These are phyloP conservation scores for Dolichopus griseipennis DNA, from an alignment of 2,888 invertebrate genomes.

Conservation along the genomic window DNA sequence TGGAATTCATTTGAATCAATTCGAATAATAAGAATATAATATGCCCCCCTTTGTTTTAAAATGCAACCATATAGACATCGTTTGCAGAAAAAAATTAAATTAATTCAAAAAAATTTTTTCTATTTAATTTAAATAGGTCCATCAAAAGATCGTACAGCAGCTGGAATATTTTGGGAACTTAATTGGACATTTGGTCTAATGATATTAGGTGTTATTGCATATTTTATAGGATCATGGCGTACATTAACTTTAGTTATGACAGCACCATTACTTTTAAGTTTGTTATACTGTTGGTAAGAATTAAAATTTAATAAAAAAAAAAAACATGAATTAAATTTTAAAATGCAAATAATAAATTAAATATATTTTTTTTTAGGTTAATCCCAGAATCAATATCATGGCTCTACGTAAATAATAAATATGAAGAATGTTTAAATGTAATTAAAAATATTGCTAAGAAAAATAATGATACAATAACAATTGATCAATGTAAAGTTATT, in stretches of 20 bases:
- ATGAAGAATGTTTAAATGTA: constrained; percentile 35
- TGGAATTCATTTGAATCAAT: no score
- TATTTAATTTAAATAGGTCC: no score
- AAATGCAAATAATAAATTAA: not conserved
- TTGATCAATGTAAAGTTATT: constrained; percentile 20
- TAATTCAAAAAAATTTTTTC: no score
- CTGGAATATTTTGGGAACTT: constrained; percentile 44
- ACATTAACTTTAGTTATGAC: constrained; percentile 46
- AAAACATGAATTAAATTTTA: not conserved
- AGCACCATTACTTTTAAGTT: constrained; percentile 43
- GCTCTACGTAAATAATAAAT: constrained; percentile 35
- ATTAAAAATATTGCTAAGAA: constrained; percentile 34
- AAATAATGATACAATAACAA: constrained; percentile 26
- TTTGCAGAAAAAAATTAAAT: no score
- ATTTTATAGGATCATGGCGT: constrained; percentile 46
- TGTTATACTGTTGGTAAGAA: constrained; percentile 40
- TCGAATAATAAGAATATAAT: no score
- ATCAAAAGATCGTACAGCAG: constrained; percentile 42
- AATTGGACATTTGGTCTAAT: constrained; percentile 45
- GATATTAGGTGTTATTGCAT: constrained; percentile 42
- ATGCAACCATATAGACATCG: no score
- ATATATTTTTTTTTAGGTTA: constrained; percentile 28
- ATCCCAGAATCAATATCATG: constrained; percentile 43
- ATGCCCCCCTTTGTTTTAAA: no score
- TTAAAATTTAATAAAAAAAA: not conserved